Evolutionary conservation across 2,113 vertebrate genomes (phyloP), one percentile per base, ranked within the genome.

Genomic region (Passer montanus): DNA sequence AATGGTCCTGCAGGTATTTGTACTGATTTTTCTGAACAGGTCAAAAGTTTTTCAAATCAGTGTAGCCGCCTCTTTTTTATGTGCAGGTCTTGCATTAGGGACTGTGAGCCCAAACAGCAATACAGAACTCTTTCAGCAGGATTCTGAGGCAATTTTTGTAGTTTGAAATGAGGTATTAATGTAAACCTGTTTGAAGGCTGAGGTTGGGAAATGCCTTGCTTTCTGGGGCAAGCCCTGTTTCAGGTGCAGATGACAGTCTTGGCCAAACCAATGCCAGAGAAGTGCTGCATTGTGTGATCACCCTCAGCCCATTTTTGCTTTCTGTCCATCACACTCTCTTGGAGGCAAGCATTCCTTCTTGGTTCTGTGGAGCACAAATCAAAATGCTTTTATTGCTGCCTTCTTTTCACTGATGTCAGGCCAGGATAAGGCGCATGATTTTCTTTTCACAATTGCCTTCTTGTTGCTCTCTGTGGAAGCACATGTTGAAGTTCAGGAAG

Each of bases 91-190:
- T 86, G 33, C 15, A 11, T 18, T 47, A 49, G 49, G 33, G 13
- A 37, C 56, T 60, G 21, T 37, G 41, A 89, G 8, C 69, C 76
- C 44, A 49, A 76, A 35, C 16, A 37, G 60, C 44, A 81, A 31
- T 47, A 55, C 9, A 21, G 15, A 30, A 39, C 30, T 67, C 69
- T 78, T 47, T 77, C 81, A 78, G 60, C 41, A 55, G 68, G 50
- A 72, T 43, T 64, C 56, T 52, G 80, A 87, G 69, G 60, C 1
- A 16, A 15, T 91, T 87, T 70, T 41, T 91, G 49, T 74, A 81
- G 47, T 49, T 91, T 94, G 80, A 92, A 91, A 87, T 72, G 73
- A 90, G 64, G 12, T 22, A 50, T 80, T 55, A 77, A 80, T 56
- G 35, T 64, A 74, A 80, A 78, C 72, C 17, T 52, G 10, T 77